Evolutionary conservation across 2,113 vertebrate genomes (phyloP).

Genomic region (Dasyprocta punctata): DNA sequence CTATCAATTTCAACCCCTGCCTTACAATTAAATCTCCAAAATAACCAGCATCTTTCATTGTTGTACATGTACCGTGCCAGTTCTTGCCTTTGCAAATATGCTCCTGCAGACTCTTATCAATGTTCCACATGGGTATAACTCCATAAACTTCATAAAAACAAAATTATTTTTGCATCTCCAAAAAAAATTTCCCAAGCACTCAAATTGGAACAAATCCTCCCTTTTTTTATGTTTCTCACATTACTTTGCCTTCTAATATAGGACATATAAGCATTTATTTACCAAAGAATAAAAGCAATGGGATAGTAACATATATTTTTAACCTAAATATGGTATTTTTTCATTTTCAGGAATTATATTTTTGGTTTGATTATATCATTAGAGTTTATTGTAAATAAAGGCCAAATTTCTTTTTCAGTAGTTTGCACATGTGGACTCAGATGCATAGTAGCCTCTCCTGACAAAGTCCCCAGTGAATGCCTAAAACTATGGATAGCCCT

Average conservation of each 20-base stretch:
- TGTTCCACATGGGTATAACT: neutral
- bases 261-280: neutral
- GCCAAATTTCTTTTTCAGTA: neutral
- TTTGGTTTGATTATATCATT: neutral
- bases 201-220: neutral
- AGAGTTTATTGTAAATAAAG: neutral
- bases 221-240: neutral
- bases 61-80: neutral
- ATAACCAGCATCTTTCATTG: neutral
- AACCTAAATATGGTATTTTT: neutral
- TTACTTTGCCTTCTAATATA: neutral
- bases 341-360: neutral
- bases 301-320: neutral
- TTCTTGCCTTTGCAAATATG: neutral
- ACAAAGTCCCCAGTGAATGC: neutral
- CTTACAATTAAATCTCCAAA: neutral
- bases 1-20: neutral
- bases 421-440: neutral
- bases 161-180: neutral
- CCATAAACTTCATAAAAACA: neutral
- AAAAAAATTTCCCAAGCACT: neutral
- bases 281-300: neutral
- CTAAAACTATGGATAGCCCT: too few species aligned
- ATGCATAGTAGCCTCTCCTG: too few species aligned
- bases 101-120: neutral